Evolutionary conservation across 2,888 invertebrate genomes (phyloP).

Genomic region (Creontiades dilutus): DNA sequence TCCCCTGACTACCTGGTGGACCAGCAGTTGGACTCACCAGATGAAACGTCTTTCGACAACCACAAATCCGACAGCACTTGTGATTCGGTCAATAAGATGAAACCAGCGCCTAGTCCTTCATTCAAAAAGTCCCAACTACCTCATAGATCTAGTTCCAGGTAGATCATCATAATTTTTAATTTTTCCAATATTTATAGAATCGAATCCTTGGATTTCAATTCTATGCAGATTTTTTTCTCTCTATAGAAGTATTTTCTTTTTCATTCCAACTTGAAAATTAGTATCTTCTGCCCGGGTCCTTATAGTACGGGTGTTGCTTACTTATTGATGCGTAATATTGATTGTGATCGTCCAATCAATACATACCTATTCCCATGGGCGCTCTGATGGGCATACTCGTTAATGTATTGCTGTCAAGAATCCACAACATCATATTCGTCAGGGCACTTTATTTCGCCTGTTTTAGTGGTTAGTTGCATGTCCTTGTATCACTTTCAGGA

Average conservation of each 20-base stretch:
- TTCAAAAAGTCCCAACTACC: too few relatives aligned
- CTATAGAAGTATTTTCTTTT: too few relatives aligned
- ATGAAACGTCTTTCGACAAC: too few relatives aligned
- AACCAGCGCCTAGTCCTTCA: neutral
- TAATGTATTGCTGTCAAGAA: neutral
- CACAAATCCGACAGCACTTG: neutral
- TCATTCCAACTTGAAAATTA: too few relatives aligned
- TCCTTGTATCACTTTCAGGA: too few relatives aligned
- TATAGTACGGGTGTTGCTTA: too few relatives aligned
- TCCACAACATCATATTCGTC: neutral
- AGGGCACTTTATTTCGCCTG: too few relatives aligned
- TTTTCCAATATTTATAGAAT: neutral
- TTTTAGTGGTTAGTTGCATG: too few relatives aligned
- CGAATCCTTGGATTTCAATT: neutral
- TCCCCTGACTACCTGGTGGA: neutral
- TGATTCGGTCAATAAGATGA: neutral
- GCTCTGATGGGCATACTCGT: constrained; percentile 10
- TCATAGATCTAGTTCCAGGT: neutral
- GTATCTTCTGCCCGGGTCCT: too few relatives aligned
- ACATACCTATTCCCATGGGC: neutral
- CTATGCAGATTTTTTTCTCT: too few relatives aligned
- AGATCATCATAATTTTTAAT: neutral
- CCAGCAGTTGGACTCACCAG: too few relatives aligned
- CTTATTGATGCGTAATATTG: too few relatives aligned
- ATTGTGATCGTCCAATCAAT: constrained; percentile 15